phyloP scores from a whole-genome alignment of 2,113 vertebrate species.

The Accipiter virgatus region DNA sequence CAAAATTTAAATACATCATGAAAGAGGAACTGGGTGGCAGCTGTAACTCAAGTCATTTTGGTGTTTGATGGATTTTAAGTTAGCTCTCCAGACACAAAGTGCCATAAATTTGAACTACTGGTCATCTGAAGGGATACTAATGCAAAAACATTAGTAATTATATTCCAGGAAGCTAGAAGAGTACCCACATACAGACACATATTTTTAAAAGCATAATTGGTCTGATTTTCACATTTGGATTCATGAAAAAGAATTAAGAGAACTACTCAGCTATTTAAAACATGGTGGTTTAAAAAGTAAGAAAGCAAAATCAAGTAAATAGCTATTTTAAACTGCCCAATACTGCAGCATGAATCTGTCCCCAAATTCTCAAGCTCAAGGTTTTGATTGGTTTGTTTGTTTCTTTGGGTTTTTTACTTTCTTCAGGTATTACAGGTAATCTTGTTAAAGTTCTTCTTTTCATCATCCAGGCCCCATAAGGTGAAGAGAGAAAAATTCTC shows the following conservation, averaged over 20 bases:
- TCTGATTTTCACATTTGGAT: not conserved
- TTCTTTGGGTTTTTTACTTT: not conserved
- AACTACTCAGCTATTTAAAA: not conserved
- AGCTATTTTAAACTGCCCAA: not conserved
- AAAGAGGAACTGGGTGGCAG: not conserved
- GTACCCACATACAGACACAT: accelerated
- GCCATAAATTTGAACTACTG: not conserved
- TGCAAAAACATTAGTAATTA: not conserved
- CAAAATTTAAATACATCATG: not conserved
- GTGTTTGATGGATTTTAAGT: not conserved
- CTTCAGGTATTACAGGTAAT: not conserved
- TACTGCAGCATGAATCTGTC: not conserved
- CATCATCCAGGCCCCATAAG: not conserved
- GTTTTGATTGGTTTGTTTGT: not conserved
- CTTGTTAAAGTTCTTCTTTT: not conserved
- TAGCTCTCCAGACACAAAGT: not conserved
- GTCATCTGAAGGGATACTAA: too few relatives aligned
- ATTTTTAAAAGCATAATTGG: not conserved
- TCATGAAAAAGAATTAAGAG: not conserved
- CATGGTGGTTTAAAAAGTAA: not conserved
- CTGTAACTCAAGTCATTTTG: not conserved
- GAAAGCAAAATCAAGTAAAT: not conserved
- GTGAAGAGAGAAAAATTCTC: not conserved
- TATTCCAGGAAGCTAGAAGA: not conserved
- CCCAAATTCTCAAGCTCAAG: not conserved